Evolutionary conservation across 2,888 invertebrate genomes (phyloP).

Genomic region (Ectemnius continuus): DNA sequence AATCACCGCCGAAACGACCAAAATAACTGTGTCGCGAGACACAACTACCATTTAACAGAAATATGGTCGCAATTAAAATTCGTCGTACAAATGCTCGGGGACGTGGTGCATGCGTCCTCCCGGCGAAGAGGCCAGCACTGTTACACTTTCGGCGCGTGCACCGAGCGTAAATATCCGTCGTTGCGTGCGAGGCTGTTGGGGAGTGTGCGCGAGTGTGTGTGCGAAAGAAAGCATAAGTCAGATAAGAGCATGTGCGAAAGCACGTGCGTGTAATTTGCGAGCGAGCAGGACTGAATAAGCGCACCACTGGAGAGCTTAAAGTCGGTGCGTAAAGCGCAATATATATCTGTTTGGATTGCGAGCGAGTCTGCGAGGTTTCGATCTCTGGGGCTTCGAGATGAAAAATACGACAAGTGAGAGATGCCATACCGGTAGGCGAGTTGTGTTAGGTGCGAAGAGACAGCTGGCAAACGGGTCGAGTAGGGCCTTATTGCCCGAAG

Average conservation of each 20-base stretch:
- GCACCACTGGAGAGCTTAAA: conserved; percentile 5
- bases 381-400: neutral
- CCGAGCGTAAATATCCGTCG: conserved; percentile 9
- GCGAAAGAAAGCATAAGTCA: conserved; percentile 2
- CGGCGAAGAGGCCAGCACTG: conserved; percentile 5
- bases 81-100: neutral
- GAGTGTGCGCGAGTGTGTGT: conserved; percentile 8
- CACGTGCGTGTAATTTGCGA: conserved; percentile 48
- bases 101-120: conserved; percentile 8
- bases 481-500: conserved; percentile 39
- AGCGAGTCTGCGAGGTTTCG: neutral
- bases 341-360: neutral
- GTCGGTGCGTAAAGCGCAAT: neutral
- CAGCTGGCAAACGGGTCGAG: neutral
- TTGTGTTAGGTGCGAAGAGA: neutral
- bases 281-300: conserved; percentile 30
- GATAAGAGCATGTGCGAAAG: conserved; percentile 37
- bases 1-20: too few species aligned
- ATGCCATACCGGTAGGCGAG: neutral
- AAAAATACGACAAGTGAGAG: neutral
- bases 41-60: too few species aligned
- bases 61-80: conserved; percentile 1
- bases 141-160: conserved; percentile 25
- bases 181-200: neutral
- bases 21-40: too few species aligned